Evolutionary conservation across 2,797 vertebrate species (phyloP).

Genomic region (Eutrigla gurnardus): DNA sequence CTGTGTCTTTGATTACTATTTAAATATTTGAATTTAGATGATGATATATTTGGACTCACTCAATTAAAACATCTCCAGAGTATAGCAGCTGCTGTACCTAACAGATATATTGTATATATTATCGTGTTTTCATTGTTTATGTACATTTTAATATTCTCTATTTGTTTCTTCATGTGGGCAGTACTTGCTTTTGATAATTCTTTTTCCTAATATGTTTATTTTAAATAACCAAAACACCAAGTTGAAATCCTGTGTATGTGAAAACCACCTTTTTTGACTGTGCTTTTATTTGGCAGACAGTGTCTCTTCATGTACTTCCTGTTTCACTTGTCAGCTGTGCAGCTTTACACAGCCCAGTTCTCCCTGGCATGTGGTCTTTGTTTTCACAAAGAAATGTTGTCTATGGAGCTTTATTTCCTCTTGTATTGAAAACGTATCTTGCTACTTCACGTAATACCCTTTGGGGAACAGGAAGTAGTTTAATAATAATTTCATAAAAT

Average conservation of each 20-base stretch:
- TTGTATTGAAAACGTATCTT: not conserved
- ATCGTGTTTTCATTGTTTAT: not conserved
- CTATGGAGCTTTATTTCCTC: not conserved
- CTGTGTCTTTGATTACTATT: too few relatives aligned
- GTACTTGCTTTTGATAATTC: not conserved
- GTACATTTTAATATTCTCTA: not conserved
- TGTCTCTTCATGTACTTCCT: not conserved
- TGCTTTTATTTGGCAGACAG: constrained; percentile 45
- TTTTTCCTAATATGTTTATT: not conserved
- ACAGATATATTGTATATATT: not conserved
- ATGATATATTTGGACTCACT: too few relatives aligned
- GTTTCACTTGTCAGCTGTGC: not conserved
- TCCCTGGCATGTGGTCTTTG: constrained; percentile 46
- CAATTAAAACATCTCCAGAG: not conserved
- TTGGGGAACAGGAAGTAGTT: not conserved
- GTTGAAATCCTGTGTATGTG: not conserved
- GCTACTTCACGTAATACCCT: not conserved
- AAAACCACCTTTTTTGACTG: not conserved
- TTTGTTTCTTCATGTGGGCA: not conserved
- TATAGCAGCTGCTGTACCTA: not conserved
- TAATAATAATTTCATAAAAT: not conserved
- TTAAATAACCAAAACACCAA: not conserved
- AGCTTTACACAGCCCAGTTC: constrained; percentile 7
- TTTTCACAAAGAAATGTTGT: constrained; percentile 38
- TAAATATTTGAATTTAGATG: not conserved